phyloP scores from a whole-genome alignment of 2,888 invertebrate genomes.

The Conus canariensis region DNA sequence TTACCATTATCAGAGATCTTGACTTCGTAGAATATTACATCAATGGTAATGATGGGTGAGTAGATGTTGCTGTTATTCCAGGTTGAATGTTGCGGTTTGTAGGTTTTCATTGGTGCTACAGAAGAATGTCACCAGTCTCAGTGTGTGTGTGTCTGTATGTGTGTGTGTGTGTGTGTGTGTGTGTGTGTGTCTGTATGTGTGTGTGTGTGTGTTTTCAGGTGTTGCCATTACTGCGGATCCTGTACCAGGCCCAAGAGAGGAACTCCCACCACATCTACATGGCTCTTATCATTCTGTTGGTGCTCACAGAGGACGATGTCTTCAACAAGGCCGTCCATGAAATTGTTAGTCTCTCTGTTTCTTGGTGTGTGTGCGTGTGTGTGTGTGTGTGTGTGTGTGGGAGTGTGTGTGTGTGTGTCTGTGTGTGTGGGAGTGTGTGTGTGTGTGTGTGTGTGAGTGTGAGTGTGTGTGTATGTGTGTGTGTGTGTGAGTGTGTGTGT shows the following conservation, averaged over 20 bases:
- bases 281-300: constrained; percentile 96
- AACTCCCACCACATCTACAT: constrained; percentile 96
- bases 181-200: too few relatives aligned
- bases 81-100: too few relatives aligned
- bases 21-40: neutral
- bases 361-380: neutral
- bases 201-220: constrained; percentile 60
- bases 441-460: neutral
- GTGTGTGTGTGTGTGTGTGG: neutral
- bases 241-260: constrained; percentile 87
- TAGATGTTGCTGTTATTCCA: neutral
- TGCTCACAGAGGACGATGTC: constrained; percentile 96
- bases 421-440: neutral
- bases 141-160: too few relatives aligned
- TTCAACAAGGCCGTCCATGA: constrained; percentile 96
- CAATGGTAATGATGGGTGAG: neutral
- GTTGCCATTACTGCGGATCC: constrained; percentile 91
- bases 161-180: neutral
- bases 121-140: too few relatives aligned
- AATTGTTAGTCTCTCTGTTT: constrained; percentile 85
- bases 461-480: neutral
- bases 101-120: too few relatives aligned
- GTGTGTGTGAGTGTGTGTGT: neutral
- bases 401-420: neutral
- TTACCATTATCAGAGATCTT: neutral